phyloP scores from a whole-genome alignment of 2,113 vertebrate species.

The Bothrops jararaca region DNA sequence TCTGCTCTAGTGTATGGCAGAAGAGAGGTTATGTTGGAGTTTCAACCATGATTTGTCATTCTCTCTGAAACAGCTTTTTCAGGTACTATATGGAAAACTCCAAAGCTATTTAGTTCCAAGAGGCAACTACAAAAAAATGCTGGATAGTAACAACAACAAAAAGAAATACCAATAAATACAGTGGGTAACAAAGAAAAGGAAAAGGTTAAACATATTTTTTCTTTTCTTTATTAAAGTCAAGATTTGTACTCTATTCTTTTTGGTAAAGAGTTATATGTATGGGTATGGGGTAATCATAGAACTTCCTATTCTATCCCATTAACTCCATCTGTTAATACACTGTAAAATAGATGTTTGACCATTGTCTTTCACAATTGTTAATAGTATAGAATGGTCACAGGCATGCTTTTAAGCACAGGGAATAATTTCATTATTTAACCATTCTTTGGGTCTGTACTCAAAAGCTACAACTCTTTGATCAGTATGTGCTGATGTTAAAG shows the following conservation, averaged over 20 bases:
- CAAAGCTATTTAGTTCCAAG: neutral
- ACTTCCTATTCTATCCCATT: neutral
- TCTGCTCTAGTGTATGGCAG: neutral
- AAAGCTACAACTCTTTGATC: neutral
- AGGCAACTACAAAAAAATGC: neutral
- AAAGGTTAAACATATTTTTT: neutral
- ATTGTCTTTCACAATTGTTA: neutral
- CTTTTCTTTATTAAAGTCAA: neutral
- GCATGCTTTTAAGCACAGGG: neutral
- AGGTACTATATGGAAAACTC: neutral
- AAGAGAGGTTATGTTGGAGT: neutral
- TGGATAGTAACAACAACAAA: neutral
- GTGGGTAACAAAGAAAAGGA: neutral
- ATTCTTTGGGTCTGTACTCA: neutral
- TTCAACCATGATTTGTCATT: neutral
- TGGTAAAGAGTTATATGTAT: neutral
- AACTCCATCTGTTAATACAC: neutral
- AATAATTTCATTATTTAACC: neutral
- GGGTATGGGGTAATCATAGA: neutral
- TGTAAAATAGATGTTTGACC: neutral
- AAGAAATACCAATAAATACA: neutral
- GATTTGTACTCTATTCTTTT: neutral
- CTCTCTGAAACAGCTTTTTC: neutral
- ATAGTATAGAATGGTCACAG: neutral
- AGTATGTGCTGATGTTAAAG: neutral